Percentiles rank a stretch among this genome's conserved stretches.
Evolutionary conservation across 2,113 vertebrate species (phyloP).

Genomic region (Phalacrocorax aristotelis): DNA sequence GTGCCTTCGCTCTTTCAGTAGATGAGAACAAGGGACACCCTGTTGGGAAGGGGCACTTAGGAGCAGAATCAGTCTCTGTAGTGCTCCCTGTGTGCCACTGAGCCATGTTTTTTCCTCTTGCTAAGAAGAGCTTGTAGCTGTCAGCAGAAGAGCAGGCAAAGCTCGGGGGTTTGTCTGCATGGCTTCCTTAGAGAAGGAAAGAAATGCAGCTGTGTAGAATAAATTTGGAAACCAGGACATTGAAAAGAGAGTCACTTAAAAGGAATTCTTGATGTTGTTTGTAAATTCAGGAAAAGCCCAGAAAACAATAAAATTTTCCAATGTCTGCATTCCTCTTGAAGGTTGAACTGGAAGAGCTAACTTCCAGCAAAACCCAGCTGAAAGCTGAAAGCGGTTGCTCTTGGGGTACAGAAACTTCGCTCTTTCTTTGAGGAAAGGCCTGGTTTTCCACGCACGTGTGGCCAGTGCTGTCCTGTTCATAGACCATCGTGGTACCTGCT

Average conservation of each 20-base stretch:
- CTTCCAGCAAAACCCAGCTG: not conserved
- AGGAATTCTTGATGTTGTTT: not conserved
- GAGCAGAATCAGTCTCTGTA: not conserved
- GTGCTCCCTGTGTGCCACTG: not conserved
- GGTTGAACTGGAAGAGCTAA: not conserved
- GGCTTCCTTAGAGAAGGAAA: not conserved
- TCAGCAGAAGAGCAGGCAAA: not conserved
- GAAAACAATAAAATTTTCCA: not conserved
- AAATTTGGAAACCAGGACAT: not conserved
- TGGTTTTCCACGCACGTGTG: fast-evolving
- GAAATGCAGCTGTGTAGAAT: not conserved
- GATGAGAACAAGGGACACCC: not conserved
- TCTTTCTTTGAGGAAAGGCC: not conserved
- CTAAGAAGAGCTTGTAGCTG: not conserved
- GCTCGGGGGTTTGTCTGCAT: not conserved
- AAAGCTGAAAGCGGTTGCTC: not conserved
- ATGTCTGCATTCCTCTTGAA: not conserved
- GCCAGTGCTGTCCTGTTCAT: not conserved
- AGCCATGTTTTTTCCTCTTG: not conserved
- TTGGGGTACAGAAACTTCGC: not conserved
- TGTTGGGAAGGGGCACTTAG: not conserved
- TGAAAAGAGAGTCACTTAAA: not conserved
- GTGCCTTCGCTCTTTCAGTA: not conserved
- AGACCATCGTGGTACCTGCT: not conserved
- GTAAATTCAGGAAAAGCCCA: not conserved